Base-by-base conservation (phyloP, 2,113 vertebrate genomes). In the Rhinolophus ferrumequinum region DNA sequence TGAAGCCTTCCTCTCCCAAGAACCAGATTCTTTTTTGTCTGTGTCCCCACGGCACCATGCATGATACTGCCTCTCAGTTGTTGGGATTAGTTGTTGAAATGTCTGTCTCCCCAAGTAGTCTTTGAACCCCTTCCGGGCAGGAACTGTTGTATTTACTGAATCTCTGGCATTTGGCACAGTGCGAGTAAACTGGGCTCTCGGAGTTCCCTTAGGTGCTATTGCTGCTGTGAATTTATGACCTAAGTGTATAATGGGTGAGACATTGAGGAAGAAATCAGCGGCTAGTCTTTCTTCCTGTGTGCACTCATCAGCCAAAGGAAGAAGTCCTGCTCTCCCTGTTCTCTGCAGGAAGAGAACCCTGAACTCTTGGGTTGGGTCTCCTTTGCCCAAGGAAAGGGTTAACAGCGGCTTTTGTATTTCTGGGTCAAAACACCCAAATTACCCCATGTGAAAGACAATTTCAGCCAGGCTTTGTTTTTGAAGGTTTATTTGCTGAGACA, bases 61-160 rank as follows among this genome's bases (percentile, higher is more conserved):
- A 3, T 4, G 26, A 47, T 0, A 47, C 22, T 8, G 18, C 22
- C 19, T 21, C 22, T 41, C 33, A 30, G 0, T 19, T 35, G 4
- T 1, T 76, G 30, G 73, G 33, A 10, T 64, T 35, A 3, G 47
- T 38, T 30, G 35, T 35, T 87, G 50, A 76, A 62, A 6, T 3
- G 62, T 30, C 33, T 89, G 21, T 58, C 62, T 95, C 64, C 52
- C n/a, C 4, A 8, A 28, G 28, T 18, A 82, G 41, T 9, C 30
- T 44, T 8, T n/a, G 72, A 88, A 41, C 35, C 54, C 33, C 30
- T 56, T 13, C 19, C 15, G 67, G 18, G 12, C 35, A 33, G 21
- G 19, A 41, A 8, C 66, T 56, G 33, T 84, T n/a, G 69, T 35
- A 19, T 21, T 70, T 38, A 24, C 38, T 83, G 72, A 5, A 8